Evolutionary conservation across 2,113 vertebrate genomes (phyloP).

Genomic region (Pseudolaguvia tuberculata): DNA sequence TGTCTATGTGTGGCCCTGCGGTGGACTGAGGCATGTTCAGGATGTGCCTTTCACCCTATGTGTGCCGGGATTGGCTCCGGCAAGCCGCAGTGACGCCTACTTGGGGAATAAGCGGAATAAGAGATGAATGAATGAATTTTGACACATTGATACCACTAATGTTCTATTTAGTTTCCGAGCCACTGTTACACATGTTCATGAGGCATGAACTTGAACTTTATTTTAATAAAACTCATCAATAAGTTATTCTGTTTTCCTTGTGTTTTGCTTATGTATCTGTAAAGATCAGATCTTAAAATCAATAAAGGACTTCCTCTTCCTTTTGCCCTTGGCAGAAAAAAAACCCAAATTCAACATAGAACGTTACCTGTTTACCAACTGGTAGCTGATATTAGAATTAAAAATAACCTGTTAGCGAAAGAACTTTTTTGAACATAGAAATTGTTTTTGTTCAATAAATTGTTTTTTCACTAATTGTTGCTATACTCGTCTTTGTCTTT

Average conservation of each 20-base stretch:
- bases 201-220: neutral
- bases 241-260: neutral
- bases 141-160: too few relatives aligned
- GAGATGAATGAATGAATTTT: too few relatives aligned
- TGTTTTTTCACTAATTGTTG: neutral
- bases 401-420: neutral
- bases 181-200: neutral
- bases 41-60: too few relatives aligned
- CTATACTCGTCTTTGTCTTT: neutral
- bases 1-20: too few relatives aligned
- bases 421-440: neutral
- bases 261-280: neutral
- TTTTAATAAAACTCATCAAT: neutral
- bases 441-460: neutral
- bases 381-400: too few relatives aligned
- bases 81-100: too few relatives aligned
- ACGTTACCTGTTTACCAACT: neutral
- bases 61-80: too few relatives aligned
- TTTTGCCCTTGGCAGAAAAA: neutral
- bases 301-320: neutral
- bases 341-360: neutral
- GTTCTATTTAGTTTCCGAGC: neutral
- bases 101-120: too few relatives aligned
- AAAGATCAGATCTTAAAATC: neutral
- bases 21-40: too few relatives aligned